Evolutionary conservation across 2,797 vertebrate genomes (phyloP), one percentile per base, ranked within the genome.

Genomic region (Morus bassanus): DNA sequence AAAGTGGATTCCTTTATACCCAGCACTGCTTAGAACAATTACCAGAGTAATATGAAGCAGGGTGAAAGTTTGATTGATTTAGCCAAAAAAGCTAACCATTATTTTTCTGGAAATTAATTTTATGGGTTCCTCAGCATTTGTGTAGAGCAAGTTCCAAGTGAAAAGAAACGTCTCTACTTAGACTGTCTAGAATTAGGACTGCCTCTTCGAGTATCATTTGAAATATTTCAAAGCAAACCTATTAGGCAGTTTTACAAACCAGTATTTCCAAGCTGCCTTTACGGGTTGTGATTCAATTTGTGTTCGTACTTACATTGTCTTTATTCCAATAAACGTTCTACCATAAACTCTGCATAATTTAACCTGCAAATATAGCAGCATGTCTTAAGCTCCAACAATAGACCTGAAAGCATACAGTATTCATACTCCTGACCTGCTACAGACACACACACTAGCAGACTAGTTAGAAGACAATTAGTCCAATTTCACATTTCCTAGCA

Each of bases 401-500:
- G 82, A 63, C 43, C 69, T 48, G 33, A 83, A 96, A 96, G 91
- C 93, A 89, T 65, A 35, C 18, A 30, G 41, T 45, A 91, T 89
- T 92, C 68, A n/a, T 88, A 75, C 88, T 96, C 85, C 95, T 87
- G 91, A 91, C 92, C 91, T 73, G 94, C 96, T 97, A 96, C 95
- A 96, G 97, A 95, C 98, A 97, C 98, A 97, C 96, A 86, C 72
- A 96, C 45, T 69, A 97, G 95, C 95, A 97, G 97, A 98, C 96
- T 98, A 98, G 98, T 98, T 98, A 98, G 98, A 98, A 98, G 97
- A 98, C 98, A 98, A 99, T 99, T 99, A 99, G 98, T 97, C 96
- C 98, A 98, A 99, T 98, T 99, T 98, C 98, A 98, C 98, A 98
- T 98, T 98, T 98, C 98, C 98, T 96, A 98, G 98, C 97, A 98